These are phyloP conservation scores for Cherax quadricarinatus DNA, from an alignment of 1,140 invertebrate genomes.

Conservation along the genomic window DNA sequence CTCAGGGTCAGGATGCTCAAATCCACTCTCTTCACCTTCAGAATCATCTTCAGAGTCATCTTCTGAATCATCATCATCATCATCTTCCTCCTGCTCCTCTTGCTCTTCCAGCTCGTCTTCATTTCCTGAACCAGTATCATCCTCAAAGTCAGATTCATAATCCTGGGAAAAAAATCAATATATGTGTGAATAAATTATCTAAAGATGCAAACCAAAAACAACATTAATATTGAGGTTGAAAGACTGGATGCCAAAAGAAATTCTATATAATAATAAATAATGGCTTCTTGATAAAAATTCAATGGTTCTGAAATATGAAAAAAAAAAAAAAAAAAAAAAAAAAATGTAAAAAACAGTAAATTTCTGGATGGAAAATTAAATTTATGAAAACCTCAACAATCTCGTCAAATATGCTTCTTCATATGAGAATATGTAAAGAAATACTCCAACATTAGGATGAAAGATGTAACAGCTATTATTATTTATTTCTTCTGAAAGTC, in stretches of 20 bases:
- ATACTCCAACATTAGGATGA: too few species aligned
- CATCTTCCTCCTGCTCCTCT: neutral
- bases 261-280: too few species aligned
- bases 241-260: neutral
- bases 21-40: slow-evolving; percentile 74
- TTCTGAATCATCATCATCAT: slow-evolving; percentile 48
- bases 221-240: neutral
- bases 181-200: neutral
- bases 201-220: neutral
- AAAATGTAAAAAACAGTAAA: too few species aligned
- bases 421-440: too few species aligned
- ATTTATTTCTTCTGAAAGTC: too few species aligned
- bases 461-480: too few species aligned
- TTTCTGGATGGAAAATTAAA: too few species aligned
- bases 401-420: too few species aligned
- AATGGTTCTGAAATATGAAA: too few species aligned
- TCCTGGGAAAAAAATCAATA: slow-evolving; percentile 75
- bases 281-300: too few species aligned
- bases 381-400: too few species aligned
- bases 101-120: neutral
- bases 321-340: too few species aligned
- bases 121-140: slow-evolving; percentile 74
- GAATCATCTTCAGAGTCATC: slow-evolving; percentile 40
- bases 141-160: slow-evolving; percentile 81
- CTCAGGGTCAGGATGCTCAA: slow-evolving; percentile 36